A percentile compares a stretch with the other conserved stretches of the same genome.
phyloP scores from a whole-genome alignment of 1,140 invertebrate genomes.

The Drosophila pachea region DNA sequence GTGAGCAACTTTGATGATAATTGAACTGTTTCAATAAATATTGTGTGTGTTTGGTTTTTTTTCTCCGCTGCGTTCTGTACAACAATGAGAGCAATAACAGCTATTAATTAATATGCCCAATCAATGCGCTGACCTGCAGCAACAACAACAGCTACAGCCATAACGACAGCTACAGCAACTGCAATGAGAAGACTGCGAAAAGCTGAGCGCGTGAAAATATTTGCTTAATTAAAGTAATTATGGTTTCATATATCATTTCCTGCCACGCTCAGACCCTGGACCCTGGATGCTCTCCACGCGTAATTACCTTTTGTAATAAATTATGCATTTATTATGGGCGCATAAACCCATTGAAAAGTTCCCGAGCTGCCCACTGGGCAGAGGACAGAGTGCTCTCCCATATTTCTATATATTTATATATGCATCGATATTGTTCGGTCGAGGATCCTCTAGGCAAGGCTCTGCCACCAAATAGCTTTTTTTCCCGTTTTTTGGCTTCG shows the following conservation, averaged over 20 bases:
- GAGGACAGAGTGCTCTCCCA: neutral
- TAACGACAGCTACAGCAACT: conserved; percentile 12
- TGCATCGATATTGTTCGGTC: no score
- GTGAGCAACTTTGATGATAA: conserved; percentile 61
- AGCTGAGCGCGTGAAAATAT: conserved; percentile 65
- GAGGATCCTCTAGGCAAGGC: no score
- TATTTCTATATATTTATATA: no score
- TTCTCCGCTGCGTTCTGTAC: neutral
- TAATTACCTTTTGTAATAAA: conserved; percentile 75
- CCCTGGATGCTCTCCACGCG: conserved; percentile 23
- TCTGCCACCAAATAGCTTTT: no score
- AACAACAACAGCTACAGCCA: conserved; percentile 8
- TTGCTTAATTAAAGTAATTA: conserved; percentile 77
- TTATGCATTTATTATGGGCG: conserved; percentile 60
- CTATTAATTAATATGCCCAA: conserved; percentile 74
- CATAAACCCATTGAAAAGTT: neutral
- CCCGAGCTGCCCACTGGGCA: neutral
- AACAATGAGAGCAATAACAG: conserved; percentile 55
- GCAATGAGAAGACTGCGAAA: neutral
- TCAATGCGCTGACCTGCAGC: conserved; percentile 54
- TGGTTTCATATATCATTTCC: conserved; percentile 71
- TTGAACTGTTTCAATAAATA: conserved; percentile 68
- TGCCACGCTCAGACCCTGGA: conserved; percentile 20
- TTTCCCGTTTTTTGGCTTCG: no score
- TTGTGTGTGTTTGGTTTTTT: conserved; percentile 26